Percentiles rank a stretch among this genome's conserved stretches.
phyloP scores from a whole-genome alignment of 2,113 vertebrate genomes.

The Erythrocercus mccallii region DNA sequence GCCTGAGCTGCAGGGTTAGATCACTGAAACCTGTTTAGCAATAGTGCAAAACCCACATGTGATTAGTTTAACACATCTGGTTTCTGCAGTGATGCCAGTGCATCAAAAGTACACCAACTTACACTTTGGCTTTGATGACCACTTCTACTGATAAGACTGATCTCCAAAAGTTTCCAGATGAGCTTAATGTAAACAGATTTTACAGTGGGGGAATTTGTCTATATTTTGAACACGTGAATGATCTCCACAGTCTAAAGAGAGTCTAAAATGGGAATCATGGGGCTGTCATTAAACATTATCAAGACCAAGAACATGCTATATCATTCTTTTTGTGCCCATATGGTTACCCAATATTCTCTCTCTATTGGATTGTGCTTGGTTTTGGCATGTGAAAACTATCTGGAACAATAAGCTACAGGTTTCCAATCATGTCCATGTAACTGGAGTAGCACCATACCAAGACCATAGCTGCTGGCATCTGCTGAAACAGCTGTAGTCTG shows the following conservation, averaged over 20 bases:
- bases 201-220: neutral
- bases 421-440: slow-evolving; percentile 59
- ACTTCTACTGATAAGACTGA: neutral
- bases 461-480: slow-evolving; percentile 60
- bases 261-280: neutral
- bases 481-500: slow-evolving; percentile 60
- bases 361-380: neutral
- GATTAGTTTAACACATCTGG: neutral
- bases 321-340: slow-evolving; percentile 22
- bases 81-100: neutral
- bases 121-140: neutral
- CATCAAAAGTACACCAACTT: neutral
- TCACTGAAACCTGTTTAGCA: neutral
- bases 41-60: neutral
- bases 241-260: neutral
- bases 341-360: slow-evolving; percentile 11
- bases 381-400: slow-evolving; percentile 52
- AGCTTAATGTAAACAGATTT: neutral
- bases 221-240: neutral
- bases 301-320: slow-evolving; percentile 1
- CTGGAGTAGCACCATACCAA: slow-evolving; percentile 59
- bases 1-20: neutral
- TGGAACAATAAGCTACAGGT: slow-evolving; percentile 63
- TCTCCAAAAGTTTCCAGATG: neutral
- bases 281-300: neutral